phyloP scores from a whole-genome alignment of 2,113 vertebrate genomes.

The Gallinago media region DNA sequence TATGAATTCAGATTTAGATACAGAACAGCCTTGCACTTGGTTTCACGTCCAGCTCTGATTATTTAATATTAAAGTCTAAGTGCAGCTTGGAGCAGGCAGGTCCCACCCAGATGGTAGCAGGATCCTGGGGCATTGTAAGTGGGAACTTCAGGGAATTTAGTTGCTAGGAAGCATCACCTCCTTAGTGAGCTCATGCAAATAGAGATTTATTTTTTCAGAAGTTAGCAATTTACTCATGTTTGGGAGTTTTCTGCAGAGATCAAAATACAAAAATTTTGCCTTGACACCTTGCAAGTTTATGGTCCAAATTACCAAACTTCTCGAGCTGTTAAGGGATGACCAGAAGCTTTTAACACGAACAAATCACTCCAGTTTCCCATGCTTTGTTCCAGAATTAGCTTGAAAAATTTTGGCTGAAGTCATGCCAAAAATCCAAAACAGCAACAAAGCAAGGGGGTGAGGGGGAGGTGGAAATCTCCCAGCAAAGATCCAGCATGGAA shows the following conservation, averaged over 20 bases:
- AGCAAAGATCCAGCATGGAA: background rate
- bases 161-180: slow-evolving; percentile 18
- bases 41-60: background rate
- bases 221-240: background rate
- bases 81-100: background rate
- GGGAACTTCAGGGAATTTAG: background rate
- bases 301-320: slow-evolving; percentile 7
- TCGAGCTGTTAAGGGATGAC: background rate
- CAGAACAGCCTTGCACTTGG: background rate
- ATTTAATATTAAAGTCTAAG: background rate
- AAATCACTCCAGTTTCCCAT: slow-evolving; percentile 24
- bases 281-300: background rate
- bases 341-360: slow-evolving; percentile 5
- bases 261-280: background rate
- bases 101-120: background rate
- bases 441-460: slow-evolving; percentile 4
- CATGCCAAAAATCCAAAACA: slow-evolving; percentile 28
- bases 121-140: background rate
- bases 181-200: slow-evolving; percentile 12
- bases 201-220: background rate
- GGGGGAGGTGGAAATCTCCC: background rate
- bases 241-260: background rate
- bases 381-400: slow-evolving; percentile 22
- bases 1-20: background rate
- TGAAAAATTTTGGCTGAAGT: slow-evolving; percentile 33